Conservation (phyloP, 2,797 vertebrate genomes). For the Spea hammondii region DNA sequence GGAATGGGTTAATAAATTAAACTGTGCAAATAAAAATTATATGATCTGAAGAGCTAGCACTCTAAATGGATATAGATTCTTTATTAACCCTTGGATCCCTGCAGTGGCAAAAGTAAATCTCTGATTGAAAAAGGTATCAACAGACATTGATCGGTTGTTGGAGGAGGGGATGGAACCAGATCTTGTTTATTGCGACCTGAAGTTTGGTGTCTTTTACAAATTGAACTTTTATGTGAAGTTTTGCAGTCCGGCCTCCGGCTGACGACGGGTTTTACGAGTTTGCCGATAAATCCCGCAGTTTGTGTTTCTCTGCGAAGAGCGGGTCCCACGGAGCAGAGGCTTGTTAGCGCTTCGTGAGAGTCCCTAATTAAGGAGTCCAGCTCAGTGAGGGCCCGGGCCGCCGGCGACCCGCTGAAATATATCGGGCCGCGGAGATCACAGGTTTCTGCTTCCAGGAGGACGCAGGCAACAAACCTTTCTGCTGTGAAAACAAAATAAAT, state of each 20-base stretch:
- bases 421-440: not conserved
- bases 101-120: too few species aligned
- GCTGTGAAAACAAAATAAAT: conserved; percentile 30
- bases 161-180: not conserved
- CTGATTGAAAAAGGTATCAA: too few species aligned
- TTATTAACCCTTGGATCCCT: too few species aligned
- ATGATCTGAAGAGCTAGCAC: too few species aligned
- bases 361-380: conserved; percentile 44
- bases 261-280: conserved; percentile 2
- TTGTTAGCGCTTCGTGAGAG: conserved; percentile 45
- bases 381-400: conserved; percentile 9
- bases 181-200: conserved; percentile 18
- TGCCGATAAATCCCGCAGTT: conserved; percentile 9
- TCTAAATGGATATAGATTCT: too few species aligned
- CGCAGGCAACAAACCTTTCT: not conserved
- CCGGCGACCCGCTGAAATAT: conserved; percentile 44
- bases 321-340: conserved; percentile 29
- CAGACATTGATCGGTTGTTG: not conserved
- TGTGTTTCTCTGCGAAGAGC: conserved; percentile 7
- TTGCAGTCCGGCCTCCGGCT: conserved; percentile 30
- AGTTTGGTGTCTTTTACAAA: conserved; percentile 26
- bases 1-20: too few species aligned
- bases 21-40: too few species aligned
- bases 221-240: conserved; percentile 11
- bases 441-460: conserved; percentile 14